phyloP scores from a whole-genome alignment of 2,113 vertebrate species.

The Oxygymnocypris stewartii region DNA sequence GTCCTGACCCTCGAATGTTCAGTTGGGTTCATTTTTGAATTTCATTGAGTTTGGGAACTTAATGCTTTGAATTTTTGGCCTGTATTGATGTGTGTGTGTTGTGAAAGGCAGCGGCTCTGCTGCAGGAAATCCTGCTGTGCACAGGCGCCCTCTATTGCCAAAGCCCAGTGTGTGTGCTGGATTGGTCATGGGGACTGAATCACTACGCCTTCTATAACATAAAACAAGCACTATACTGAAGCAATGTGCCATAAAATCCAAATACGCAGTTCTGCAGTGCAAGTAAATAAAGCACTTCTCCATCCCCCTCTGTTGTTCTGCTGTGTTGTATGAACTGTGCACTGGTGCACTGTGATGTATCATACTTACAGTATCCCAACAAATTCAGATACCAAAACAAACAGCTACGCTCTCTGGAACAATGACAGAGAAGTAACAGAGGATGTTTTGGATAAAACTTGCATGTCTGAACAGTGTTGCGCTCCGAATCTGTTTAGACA shows the following conservation, averaged over 20 bases:
- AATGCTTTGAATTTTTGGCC: constrained; percentile 10
- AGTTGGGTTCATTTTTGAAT: constrained; percentile 49
- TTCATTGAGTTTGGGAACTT: constrained; percentile 40
- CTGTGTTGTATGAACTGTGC: background rate
- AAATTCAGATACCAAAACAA: background rate
- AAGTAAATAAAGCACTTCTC: constrained; percentile 48
- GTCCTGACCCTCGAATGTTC: constrained; percentile 11
- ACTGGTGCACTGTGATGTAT: background rate
- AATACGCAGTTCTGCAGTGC: constrained; percentile 43
- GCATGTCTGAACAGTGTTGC: constrained; percentile 61
- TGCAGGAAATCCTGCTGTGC: constrained; percentile 66
- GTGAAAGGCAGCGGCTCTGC: constrained; percentile 38
- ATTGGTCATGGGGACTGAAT: constrained; percentile 12
- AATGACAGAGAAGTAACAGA: background rate
- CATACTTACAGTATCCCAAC: background rate
- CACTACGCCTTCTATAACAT: constrained; percentile 23
- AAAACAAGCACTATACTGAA: constrained; percentile 45
- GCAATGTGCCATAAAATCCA: constrained; percentile 48
- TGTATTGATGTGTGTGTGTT: constrained; percentile 45
- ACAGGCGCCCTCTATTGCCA: constrained; percentile 84
- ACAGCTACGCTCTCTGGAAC: constrained; percentile 42
- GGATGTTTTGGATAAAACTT: constrained; percentile 60
- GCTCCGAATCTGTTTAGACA: constrained; percentile 78
- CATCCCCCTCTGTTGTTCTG: constrained; percentile 3
- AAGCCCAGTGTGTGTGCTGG: constrained; percentile 39